Evolutionary conservation across 2,797 vertebrate species (phyloP).

Genomic region (Hyperoplus lanceolatus): DNA sequence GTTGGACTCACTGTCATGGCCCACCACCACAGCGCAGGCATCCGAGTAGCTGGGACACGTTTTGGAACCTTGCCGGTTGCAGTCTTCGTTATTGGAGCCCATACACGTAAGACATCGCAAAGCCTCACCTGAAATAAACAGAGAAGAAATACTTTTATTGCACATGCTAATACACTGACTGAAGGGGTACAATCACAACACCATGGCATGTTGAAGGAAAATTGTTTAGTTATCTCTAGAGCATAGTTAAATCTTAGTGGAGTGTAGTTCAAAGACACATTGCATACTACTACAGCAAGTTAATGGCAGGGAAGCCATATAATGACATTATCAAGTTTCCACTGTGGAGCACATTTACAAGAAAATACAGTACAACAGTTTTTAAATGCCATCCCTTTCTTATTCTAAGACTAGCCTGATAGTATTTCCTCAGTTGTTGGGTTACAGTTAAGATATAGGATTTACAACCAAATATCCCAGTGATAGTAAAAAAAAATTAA

Average conservation of each 20-base stretch:
- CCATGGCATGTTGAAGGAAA: not conserved
- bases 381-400: not conserved
- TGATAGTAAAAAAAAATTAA: not conserved
- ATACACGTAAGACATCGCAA: constrained; percentile 92
- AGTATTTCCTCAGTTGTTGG: constrained; percentile 7
- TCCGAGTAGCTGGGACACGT: constrained; percentile 90
- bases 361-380: not conserved
- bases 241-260: not conserved
- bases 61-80: constrained; percentile 91
- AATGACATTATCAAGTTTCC: not conserved
- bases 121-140: constrained; percentile 81
- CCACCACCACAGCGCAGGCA: constrained; percentile 89
- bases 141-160: not conserved
- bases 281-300: not conserved
- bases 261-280: no score
- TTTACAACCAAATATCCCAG: constrained; percentile 1
- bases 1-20: constrained; percentile 89
- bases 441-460: not conserved
- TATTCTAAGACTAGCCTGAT: constrained; percentile 8
- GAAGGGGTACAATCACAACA: not conserved
- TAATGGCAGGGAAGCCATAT: not conserved
- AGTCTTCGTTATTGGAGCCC: constrained; percentile 90
- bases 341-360: constrained; percentile 1
- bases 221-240: not conserved
- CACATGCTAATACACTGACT: not conserved